A percentile compares a stretch with the other conserved stretches of the same genome.
These are phyloP conservation scores for Acanthopleura granulata DNA, from an alignment of 2,888 invertebrate genomes.

Conservation along the genomic window DNA sequence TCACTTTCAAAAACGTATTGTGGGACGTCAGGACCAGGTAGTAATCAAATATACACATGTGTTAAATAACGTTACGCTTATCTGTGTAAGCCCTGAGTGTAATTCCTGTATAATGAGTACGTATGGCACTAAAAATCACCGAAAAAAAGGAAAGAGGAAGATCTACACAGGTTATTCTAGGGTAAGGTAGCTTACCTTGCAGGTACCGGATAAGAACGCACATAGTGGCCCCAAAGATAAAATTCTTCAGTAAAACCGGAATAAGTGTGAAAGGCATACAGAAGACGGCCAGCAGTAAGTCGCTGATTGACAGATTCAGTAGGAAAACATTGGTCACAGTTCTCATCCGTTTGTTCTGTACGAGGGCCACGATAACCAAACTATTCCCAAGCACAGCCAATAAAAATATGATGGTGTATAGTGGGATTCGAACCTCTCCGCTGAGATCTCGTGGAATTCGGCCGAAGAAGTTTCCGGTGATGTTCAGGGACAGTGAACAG, in stretches of 20 bases:
- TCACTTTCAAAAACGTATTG: too few relatives aligned
- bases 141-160: too few relatives aligned
- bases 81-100: too few relatives aligned
- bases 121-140: too few relatives aligned
- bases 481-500: background rate
- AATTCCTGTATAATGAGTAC: too few relatives aligned
- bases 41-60: too few relatives aligned
- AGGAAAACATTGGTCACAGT: constrained; percentile 73
- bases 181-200: constrained; percentile 75
- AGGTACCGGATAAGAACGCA: constrained; percentile 81
- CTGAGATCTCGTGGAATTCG: constrained; percentile 5
- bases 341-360: constrained; percentile 72
- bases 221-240: constrained; percentile 80
- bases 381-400: constrained; percentile 84
- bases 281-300: constrained; percentile 84
- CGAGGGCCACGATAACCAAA: constrained; percentile 79
- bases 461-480: background rate
- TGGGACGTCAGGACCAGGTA: too few relatives aligned
- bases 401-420: constrained; percentile 83
- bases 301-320: constrained; percentile 75
- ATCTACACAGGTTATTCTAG: too few relatives aligned
- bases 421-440: constrained; percentile 73
- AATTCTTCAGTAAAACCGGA: constrained; percentile 77
- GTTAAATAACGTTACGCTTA: too few relatives aligned
- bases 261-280: constrained; percentile 84